A percentile compares a stretch with the other conserved stretches of the same genome.
phyloP scores from a whole-genome alignment of 2,797 vertebrate species.

The Alfaro cultratus region DNA sequence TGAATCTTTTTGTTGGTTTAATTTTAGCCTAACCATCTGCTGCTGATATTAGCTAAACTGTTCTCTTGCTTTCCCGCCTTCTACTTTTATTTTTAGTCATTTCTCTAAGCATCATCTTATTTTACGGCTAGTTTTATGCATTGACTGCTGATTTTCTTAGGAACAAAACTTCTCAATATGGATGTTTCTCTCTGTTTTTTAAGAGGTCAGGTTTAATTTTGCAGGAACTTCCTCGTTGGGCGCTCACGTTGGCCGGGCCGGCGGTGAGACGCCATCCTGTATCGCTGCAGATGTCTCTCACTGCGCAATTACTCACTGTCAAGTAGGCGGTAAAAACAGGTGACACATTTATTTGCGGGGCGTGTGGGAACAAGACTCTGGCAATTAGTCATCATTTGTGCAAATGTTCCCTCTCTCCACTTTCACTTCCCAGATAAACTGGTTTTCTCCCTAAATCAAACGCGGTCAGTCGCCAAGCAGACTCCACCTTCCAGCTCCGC shows the following conservation, averaged over 20 bases:
- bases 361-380: slow-evolving; percentile 40
- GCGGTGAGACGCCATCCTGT: slow-evolving; percentile 50
- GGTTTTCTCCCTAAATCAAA: slow-evolving; percentile 22
- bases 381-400: slow-evolving; percentile 73
- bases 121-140: not conserved
- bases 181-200: slow-evolving; percentile 1
- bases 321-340: slow-evolving; percentile 75
- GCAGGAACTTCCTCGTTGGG: slow-evolving; percentile 26
- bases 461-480: not conserved
- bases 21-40: slow-evolving; percentile 42
- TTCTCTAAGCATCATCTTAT: not conserved
- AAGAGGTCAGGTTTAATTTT: slow-evolving; percentile 18
- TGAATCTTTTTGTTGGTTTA: slow-evolving; percentile 28
- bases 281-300: slow-evolving; percentile 67
- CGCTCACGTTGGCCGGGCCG: slow-evolving; percentile 13
- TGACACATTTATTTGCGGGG: slow-evolving; percentile 72
- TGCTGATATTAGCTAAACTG: slow-evolving; percentile 18
- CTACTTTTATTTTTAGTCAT: slow-evolving; percentile 14
- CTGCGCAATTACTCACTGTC: slow-evolving; percentile 71
- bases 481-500: slow-evolving; percentile 19
- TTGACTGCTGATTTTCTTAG: not conserved
- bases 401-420: slow-evolving; percentile 56
- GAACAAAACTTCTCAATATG: slow-evolving; percentile 9
- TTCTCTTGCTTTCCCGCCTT: slow-evolving; percentile 9
- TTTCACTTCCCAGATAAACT: slow-evolving; percentile 34